Percentiles rank a stretch among this genome's conserved stretches.
These are phyloP conservation scores for Limnephilus marmoratus DNA, from an alignment of 2,888 invertebrate species.

Conservation along the genomic window DNA sequence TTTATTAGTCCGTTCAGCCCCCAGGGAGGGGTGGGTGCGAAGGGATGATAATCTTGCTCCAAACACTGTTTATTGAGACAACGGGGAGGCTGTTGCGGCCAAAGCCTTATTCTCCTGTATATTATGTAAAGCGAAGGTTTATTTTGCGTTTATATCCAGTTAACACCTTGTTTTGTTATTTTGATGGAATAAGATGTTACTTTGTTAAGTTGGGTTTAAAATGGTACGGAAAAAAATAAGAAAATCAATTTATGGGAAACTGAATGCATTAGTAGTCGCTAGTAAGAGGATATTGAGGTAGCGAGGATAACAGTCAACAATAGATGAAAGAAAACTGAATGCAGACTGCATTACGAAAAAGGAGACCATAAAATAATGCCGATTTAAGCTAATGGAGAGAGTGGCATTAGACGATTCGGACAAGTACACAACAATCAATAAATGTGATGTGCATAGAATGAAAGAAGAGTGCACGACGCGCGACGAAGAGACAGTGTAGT, in stretches of 20 bases:
- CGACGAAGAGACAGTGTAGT: too few relatives aligned
- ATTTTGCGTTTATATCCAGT: neutral
- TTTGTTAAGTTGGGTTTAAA: neutral
- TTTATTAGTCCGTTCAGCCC: neutral
- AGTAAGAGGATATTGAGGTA: too few relatives aligned
- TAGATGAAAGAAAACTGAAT: too few relatives aligned
- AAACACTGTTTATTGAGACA: slow-evolving; percentile 25
- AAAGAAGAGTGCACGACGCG: too few relatives aligned
- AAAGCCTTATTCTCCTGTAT: neutral
- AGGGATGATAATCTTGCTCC: slow-evolving; percentile 10
- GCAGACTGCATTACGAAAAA: too few relatives aligned
- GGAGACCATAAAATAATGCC: too few relatives aligned
- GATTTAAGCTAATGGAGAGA: too few relatives aligned
- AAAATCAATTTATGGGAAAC: neutral
- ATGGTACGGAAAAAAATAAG: neutral
- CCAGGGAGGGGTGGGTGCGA: neutral
- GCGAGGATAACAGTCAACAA: too few relatives aligned
- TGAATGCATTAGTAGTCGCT: too few relatives aligned
- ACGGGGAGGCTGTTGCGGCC: neutral
- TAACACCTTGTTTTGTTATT: neutral
- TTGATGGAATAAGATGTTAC: neutral
- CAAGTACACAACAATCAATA: too few relatives aligned
- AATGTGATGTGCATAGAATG: too few relatives aligned
- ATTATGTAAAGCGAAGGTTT: slow-evolving; percentile 11
- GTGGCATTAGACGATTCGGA: too few relatives aligned